Evolutionary conservation across 1,140 invertebrate species (phyloP).

Genomic region (Drosophila navojoa): DNA sequence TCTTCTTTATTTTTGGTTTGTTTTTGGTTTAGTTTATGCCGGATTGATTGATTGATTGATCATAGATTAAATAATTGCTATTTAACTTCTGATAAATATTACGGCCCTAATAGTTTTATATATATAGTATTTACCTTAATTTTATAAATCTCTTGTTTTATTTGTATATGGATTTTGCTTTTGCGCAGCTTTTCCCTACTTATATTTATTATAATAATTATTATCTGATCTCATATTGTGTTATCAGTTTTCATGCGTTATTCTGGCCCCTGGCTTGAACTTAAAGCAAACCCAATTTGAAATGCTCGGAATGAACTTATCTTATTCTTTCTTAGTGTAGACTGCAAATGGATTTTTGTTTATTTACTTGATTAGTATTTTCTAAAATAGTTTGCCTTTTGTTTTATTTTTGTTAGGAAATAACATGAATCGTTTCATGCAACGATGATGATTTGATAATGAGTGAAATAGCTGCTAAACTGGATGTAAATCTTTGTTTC

Average conservation of each 20-base stretch:
- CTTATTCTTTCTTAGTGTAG: no score
- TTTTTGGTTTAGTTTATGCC: no score
- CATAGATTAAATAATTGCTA: slow-evolving; percentile 12
- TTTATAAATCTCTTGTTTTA: slow-evolving; percentile 18
- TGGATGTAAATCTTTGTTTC: no score
- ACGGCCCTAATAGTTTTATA: slow-evolving; percentile 35
- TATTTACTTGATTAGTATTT: no score
- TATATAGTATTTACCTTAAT: slow-evolving; percentile 60
- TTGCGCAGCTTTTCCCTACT: slow-evolving; percentile 26
- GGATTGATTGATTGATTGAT: slow-evolving; percentile 1
- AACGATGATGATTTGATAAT: no score
- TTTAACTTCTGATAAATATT: slow-evolving; percentile 2
- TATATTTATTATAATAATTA: slow-evolving; percentile 44
- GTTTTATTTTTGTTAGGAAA: no score
- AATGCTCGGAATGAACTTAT: no score
- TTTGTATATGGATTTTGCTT: slow-evolving; percentile 12
- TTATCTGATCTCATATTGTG: slow-evolving; percentile 38
- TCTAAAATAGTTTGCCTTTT: no score
- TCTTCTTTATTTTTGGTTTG: no score
- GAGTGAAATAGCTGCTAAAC: no score
- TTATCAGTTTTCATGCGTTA: slow-evolving; percentile 65
- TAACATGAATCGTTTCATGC: no score
- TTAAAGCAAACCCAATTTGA: background rate
- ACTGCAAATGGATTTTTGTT: no score
- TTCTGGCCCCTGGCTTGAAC: slow-evolving; percentile 23